These are phyloP conservation scores for Tricholauxania praeusta DNA, from an alignment of 2,888 invertebrate species.

Conservation along the genomic window DNA sequence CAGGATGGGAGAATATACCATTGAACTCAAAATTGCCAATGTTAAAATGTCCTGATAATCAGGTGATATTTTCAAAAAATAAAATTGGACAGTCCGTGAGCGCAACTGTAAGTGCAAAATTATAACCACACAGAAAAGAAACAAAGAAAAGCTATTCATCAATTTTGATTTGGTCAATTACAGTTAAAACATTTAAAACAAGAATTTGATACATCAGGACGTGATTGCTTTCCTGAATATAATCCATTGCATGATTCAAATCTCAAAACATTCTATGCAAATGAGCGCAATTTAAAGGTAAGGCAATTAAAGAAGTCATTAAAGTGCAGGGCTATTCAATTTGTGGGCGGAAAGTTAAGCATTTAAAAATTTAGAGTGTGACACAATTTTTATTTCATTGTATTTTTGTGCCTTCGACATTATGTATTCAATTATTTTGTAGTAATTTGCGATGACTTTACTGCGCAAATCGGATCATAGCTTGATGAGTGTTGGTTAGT, in stretches of 20 bases:
- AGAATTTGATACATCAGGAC: slow-evolving; percentile 60
- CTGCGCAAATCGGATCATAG: too few species aligned
- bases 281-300: slow-evolving; percentile 61
- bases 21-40: slow-evolving; percentile 65
- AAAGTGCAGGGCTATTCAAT: too few species aligned
- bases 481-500: too few species aligned
- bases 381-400: too few species aligned
- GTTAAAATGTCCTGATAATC: slow-evolving; percentile 65
- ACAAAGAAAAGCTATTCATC: background rate
- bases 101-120: background rate
- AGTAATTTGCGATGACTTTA: too few species aligned
- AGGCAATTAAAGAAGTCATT: background rate
- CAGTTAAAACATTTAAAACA: slow-evolving; percentile 57
- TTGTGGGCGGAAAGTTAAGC: too few species aligned
- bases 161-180: background rate
- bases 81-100: slow-evolving; percentile 65
- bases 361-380: too few species aligned
- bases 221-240: slow-evolving; percentile 67
- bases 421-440: too few species aligned
- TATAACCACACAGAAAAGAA: background rate
- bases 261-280: slow-evolving; percentile 70
- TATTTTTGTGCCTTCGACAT: too few species aligned
- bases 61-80: slow-evolving; percentile 65
- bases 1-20: slow-evolving; percentile 66
- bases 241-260: slow-evolving; percentile 74